Percentiles rank a stretch among this genome's conserved stretches.
Evolutionary conservation across 2,113 vertebrate species (phyloP).

Genomic region (Hippocampus mohnikei): DNA sequence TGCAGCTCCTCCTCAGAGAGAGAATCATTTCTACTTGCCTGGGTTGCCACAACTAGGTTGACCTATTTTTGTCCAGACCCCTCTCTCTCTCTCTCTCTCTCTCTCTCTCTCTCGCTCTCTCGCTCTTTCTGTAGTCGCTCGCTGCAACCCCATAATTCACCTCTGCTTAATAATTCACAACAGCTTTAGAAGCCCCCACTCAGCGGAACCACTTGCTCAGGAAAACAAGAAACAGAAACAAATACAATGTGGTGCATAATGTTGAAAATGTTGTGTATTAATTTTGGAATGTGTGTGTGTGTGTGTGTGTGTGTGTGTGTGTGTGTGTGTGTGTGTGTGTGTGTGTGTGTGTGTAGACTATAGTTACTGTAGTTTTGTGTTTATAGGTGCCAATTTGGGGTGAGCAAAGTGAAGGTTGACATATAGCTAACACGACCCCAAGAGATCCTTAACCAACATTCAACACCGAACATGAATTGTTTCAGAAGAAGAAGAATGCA

Average conservation of each 20-base stretch:
- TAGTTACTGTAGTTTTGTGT: not conserved
- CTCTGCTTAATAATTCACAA: constrained; percentile 73
- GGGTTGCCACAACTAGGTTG: constrained; percentile 68
- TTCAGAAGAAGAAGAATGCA: constrained; percentile 10
- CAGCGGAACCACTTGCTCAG: constrained; percentile 46
- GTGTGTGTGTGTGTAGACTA: no score
- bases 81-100: constrained; percentile 38
- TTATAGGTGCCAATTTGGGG: not conserved
- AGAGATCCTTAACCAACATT: not conserved
- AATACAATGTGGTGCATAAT: constrained; percentile 18
- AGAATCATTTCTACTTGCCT: constrained; percentile 70
- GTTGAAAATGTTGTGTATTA: not conserved
- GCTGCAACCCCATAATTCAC: constrained; percentile 65
- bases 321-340: no score
- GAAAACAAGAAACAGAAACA: constrained; percentile 33
- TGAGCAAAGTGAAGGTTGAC: not conserved
- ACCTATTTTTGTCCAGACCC: constrained; percentile 74
- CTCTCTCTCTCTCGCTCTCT: constrained; percentile 25
- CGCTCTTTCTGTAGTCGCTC: constrained; percentile 30
- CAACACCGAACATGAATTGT: constrained; percentile 3
- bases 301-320: no score
- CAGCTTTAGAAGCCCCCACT: constrained; percentile 59
- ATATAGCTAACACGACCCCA: not conserved
- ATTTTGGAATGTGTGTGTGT: no score
- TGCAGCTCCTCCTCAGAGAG: constrained; percentile 60